Evolutionary conservation across 1,140 invertebrate species (phyloP), one percentile per base, ranked within the genome.

Genomic region (Cyclargus thomasi): DNA sequence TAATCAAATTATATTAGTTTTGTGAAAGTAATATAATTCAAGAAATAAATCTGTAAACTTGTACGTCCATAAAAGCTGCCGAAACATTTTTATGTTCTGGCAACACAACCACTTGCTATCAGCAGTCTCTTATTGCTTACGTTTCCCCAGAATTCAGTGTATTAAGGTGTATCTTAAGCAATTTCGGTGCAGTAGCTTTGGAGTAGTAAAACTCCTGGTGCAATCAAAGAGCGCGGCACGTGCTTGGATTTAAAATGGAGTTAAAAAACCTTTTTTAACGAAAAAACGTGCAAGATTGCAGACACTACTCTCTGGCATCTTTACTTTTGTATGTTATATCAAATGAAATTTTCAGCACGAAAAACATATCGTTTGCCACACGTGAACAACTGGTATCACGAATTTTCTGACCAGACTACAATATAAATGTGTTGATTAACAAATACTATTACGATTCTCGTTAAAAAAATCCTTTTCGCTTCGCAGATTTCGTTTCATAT

Each of bases 121-220:
- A 59, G 55, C 55, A 20, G 55, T 59, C 20, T 59, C 55, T 59
- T 59, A 59, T 59, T 59, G 55, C 55, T 59, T 59, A 18, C 17
- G 55, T 59, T 59, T 59, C 55, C 55, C 7, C 55, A 22, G 17
- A 59, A 59, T 59, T 20, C 18, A 8, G n/a, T 55, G n/a, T 53
- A 53, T 65, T 53, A 65, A 65, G 64, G 53, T 65, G 53, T 53
- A 65, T 65, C 64, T 65, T 65, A 65, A 65, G 64, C 64, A 53
- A 65, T 65, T 65, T 65, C 64, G 64, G 64, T 55, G 64, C 64
- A 64, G 29, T 39, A 20, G 29, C 63, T 35, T 29, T 29, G n/a
- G 29, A 64, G 63, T 64, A 65, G 47, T 65, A 57, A 65, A 65
- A 65, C 64, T 65, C 64, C 47, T n/a, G 22, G 64, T 65, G 64